phyloP scores from a whole-genome alignment of 2,888 invertebrate species.

The Dione juno region DNA sequence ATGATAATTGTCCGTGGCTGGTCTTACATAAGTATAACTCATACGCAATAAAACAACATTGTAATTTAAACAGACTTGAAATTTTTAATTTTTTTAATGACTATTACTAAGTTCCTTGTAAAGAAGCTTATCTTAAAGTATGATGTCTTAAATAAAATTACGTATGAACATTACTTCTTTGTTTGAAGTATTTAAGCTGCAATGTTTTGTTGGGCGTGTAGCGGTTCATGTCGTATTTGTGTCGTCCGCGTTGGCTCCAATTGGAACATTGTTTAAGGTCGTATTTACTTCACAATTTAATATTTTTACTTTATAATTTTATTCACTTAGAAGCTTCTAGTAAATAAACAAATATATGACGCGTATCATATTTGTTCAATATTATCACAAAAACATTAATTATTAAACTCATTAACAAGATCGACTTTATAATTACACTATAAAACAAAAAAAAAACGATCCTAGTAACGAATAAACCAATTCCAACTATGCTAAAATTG shows the following conservation, averaged over 20 bases:
- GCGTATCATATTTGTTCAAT: too few species aligned
- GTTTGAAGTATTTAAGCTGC: conserved; percentile 26
- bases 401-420: not conserved
- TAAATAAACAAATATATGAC: not conserved
- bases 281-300: conserved; percentile 10
- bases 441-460: not conserved
- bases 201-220: conserved; percentile 40
- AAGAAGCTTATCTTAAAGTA: conserved; percentile 29
- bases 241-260: conserved; percentile 22
- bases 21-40: not conserved
- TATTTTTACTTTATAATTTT: not conserved
- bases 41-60: conserved; percentile 1
- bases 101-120: conserved; percentile 12
- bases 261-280: conserved; percentile 39
- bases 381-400: not conserved
- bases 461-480: not conserved
- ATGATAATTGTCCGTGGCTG: not conserved
- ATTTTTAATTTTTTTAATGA: conserved; percentile 15
- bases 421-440: not conserved
- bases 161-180: conserved; percentile 21
- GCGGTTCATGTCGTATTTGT: conserved; percentile 40
- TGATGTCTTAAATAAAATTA: conserved; percentile 22
- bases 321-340: not conserved
- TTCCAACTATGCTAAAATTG: conserved; percentile 15
- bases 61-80: conserved; percentile 11